Evolutionary conservation across 2,113 vertebrate species (phyloP).

Genomic region (Origma solitaria): DNA sequence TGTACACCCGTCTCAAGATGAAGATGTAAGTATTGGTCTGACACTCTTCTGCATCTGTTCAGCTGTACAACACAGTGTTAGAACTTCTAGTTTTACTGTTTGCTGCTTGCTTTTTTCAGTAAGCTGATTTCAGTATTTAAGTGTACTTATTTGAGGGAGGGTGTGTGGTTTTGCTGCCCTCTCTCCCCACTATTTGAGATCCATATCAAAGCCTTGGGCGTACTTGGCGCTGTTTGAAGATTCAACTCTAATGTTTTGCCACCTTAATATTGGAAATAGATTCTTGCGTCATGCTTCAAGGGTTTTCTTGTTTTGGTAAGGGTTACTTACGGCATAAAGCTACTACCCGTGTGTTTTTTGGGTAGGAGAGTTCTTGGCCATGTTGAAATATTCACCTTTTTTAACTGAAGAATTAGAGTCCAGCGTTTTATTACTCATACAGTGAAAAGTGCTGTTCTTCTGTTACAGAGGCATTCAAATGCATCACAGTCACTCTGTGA

Average conservation of each 20-base stretch:
- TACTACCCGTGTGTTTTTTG: not conserved
- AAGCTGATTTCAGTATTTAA: not conserved
- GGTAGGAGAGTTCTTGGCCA: not conserved
- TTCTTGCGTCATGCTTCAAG: not conserved
- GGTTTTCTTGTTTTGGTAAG: not conserved
- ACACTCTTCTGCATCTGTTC: not conserved
- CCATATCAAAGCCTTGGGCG: not conserved
- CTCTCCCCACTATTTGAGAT: not conserved
- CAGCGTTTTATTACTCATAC: not conserved
- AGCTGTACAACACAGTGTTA: not conserved
- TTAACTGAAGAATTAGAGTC: not conserved
- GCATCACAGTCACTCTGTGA: constrained; percentile 98
- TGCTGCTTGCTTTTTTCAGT: not conserved
- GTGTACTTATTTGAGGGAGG: not conserved
- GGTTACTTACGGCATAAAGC: not conserved
- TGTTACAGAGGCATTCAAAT: constrained; percentile 91
- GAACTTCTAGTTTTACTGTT: not conserved
- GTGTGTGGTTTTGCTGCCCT: not conserved
- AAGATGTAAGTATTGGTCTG: constrained; percentile 85
- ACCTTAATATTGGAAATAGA: not conserved
- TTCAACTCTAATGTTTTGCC: not conserved
- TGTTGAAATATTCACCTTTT: not conserved
- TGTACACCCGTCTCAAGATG: constrained; percentile 94
- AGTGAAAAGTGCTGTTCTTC: not conserved
- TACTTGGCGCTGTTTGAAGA: not conserved